Evolutionary conservation across 1,140 invertebrate genomes (phyloP).

Genomic region (Philaenus spumarius): DNA sequence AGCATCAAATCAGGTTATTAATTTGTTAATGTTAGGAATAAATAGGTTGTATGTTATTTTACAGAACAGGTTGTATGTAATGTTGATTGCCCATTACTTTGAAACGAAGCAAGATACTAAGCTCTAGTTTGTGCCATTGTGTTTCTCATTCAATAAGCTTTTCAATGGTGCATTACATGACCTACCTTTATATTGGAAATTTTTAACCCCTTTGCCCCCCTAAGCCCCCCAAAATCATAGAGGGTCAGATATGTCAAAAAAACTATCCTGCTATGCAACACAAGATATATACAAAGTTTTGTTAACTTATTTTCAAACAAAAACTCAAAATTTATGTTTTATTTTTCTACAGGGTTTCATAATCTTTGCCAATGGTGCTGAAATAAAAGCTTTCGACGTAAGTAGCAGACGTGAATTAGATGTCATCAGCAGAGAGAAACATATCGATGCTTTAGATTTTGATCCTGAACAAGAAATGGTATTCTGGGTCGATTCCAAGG

Average conservation of each 20-base stretch:
- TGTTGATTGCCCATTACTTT: no score
- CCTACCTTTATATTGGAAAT: no score
- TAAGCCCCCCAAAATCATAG: no score
- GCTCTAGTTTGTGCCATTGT: no score
- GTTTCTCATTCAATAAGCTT: no score
- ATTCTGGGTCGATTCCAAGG: slow-evolving; percentile 89
- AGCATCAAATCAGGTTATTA: no score
- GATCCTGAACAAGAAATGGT: slow-evolving; percentile 73
- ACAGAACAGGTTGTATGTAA: not conserved
- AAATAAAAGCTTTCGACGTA: slow-evolving; percentile 69
- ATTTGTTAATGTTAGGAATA: no score
- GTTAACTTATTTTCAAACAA: not conserved
- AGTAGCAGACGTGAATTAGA: slow-evolving; percentile 60
- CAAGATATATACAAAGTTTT: no score
- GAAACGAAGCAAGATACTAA: not conserved
- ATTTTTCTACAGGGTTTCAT: slow-evolving; percentile 24
- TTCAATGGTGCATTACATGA: no score
- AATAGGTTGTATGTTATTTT: no score
- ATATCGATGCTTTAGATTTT: slow-evolving; percentile 84
- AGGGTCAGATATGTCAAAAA: no score
- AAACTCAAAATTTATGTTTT: not conserved
- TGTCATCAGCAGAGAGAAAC: slow-evolving; percentile 72
- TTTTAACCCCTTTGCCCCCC: no score
- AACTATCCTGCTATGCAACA: not conserved
- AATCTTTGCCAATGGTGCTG: slow-evolving; percentile 63